Conservation (phyloP, 2,888 invertebrate species). For the Drosophila siamana region DNA sequence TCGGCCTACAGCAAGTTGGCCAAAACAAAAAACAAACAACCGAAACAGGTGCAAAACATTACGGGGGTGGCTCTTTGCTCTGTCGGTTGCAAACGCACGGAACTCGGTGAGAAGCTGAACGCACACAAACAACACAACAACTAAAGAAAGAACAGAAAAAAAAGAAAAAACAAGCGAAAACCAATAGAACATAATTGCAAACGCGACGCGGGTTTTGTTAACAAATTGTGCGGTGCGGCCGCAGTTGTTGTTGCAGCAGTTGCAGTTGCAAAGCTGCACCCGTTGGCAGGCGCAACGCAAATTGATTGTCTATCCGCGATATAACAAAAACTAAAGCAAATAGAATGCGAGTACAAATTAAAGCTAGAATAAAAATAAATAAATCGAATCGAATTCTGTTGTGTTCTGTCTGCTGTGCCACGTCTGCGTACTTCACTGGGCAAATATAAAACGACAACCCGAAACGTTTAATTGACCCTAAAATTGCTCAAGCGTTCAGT, state of each 20-base stretch:
- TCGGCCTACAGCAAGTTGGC: slow-evolving; percentile 61
- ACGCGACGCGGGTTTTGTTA: slow-evolving; percentile 40
- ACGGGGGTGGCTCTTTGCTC: slow-evolving; percentile 56
- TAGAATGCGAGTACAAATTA: slow-evolving; percentile 1
- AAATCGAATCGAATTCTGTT: slow-evolving; percentile 19
- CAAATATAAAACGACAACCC: slow-evolving; percentile 60
- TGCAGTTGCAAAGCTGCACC: slow-evolving; percentile 65
- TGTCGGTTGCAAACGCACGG: slow-evolving; percentile 15
- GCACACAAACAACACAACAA: too few relatives aligned
- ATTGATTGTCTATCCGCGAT: slow-evolving; percentile 50
- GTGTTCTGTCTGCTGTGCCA: slow-evolving; percentile 24
- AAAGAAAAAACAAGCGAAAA: slow-evolving; percentile 20
- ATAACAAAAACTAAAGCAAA: slow-evolving; percentile 20
- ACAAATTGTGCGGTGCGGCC: slow-evolving; percentile 42
- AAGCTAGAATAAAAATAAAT: slow-evolving; percentile 22
- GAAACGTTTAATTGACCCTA: slow-evolving; percentile 77
- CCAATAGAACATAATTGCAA: slow-evolving; percentile 75
- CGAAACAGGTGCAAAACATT: slow-evolving; percentile 73
- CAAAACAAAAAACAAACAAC: slow-evolving; percentile 78
- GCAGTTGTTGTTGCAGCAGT: slow-evolving; percentile 32
- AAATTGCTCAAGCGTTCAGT: slow-evolving; percentile 72
- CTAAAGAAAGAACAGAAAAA: neutral
- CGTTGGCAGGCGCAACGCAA: slow-evolving; percentile 53
- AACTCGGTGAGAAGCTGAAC: slow-evolving; percentile 13
- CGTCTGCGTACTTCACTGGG: slow-evolving; percentile 52